A percentile compares a stretch with the other conserved stretches of the same genome.
These are phyloP conservation scores for Pelecanoides urinatrix DNA, from an alignment of 2,113 vertebrate genomes.

Conservation along the genomic window DNA sequence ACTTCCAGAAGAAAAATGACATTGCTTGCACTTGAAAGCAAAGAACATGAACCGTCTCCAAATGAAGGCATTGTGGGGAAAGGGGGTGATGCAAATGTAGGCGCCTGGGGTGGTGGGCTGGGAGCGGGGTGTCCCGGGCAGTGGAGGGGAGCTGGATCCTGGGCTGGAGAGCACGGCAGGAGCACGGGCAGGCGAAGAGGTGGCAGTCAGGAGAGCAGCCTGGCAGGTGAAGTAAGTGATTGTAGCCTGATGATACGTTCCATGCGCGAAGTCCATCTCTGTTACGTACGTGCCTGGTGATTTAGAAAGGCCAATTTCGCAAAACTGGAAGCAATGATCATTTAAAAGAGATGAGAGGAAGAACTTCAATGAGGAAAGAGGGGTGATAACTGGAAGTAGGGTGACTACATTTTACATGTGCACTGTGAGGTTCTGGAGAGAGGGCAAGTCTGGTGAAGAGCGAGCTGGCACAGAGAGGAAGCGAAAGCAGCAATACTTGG, in stretches of 20 bases:
- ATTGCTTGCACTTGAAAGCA: not conserved
- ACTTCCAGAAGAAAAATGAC: conserved; percentile 1
- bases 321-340: not conserved
- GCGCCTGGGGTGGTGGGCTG: not conserved
- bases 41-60: not conserved
- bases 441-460: not conserved
- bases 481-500: not conserved
- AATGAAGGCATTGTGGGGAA: not conserved
- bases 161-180: not conserved
- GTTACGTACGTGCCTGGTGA: not conserved
- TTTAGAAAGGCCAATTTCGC: not conserved
- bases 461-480: not conserved
- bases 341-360: not conserved
- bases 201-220: not conserved
- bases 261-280: not conserved
- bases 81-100: not conserved
- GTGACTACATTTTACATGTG: accelerated
- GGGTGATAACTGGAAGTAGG: not conserved
- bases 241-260: not conserved
- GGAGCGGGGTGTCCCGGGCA: not conserved
- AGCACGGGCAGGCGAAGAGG: not conserved
- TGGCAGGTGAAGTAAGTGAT: not conserved
- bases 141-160: not conserved
- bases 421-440: not conserved
- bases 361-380: not conserved